phyloP scores from a whole-genome alignment of 2,797 vertebrate species.

The Sebastes steindachneri region DNA sequence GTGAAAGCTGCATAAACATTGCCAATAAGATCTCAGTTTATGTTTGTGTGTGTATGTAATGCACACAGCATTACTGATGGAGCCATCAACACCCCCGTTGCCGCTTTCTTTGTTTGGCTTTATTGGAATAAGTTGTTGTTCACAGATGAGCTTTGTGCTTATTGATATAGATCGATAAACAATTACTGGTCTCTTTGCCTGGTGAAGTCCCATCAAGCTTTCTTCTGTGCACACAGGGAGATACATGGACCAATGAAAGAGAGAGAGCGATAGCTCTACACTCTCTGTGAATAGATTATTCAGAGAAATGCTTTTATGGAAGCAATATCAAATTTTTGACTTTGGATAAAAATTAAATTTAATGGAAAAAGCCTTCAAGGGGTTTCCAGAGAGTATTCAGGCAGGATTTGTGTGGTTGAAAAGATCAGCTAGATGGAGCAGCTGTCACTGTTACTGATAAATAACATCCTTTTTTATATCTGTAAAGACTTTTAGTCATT shows the following conservation, averaged over 20 bases:
- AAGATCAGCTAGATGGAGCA: not conserved
- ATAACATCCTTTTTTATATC: not conserved
- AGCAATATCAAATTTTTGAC: not conserved
- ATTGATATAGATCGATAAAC: conserved; percentile 76
- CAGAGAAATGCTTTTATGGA: not conserved
- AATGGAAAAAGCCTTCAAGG: not conserved
- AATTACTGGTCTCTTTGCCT: conserved; percentile 68
- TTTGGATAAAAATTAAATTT: not conserved
- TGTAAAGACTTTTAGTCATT: not conserved
- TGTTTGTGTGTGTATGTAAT: not conserved
- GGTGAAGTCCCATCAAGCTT: conserved; percentile 44
- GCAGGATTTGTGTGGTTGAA: not conserved
- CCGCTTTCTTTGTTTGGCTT: conserved; percentile 56
- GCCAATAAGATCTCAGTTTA: not conserved
- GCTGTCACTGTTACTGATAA: not conserved
- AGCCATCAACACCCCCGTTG: conserved; percentile 23
- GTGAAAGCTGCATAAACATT: conserved; percentile 2
- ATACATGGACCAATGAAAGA: not conserved
- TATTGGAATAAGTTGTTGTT: conserved; percentile 70
- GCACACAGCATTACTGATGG: conserved; percentile 31
- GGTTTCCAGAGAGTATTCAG: not conserved
- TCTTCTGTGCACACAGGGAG: conserved; percentile 7
- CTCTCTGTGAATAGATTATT: not conserved
- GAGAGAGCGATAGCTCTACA: not conserved
- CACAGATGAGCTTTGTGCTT: conserved; percentile 64